Evolutionary conservation across 2,113 vertebrate species (phyloP).

Genomic region (Chaetodon trifascialis): DNA sequence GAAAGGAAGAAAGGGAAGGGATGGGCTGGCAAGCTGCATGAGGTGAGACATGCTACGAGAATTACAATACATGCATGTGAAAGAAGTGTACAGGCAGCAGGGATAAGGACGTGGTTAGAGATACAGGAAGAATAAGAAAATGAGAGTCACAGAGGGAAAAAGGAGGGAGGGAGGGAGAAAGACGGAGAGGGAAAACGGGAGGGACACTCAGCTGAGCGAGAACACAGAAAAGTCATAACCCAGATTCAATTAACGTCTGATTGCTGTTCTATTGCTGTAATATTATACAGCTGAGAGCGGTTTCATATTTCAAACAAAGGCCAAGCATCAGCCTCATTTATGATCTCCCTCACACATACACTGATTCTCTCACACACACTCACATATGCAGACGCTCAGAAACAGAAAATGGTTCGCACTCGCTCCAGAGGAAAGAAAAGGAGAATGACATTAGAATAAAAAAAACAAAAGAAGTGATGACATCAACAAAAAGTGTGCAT

Average conservation of each 20-base stretch:
- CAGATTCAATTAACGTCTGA: slow-evolving; percentile 81
- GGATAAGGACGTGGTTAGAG: slow-evolving; percentile 37
- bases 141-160: slow-evolving; percentile 35
- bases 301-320: slow-evolving; percentile 82
- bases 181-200: slow-evolving; percentile 44
- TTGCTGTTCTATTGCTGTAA: slow-evolving; percentile 80
- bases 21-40: background rate
- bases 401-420: slow-evolving; percentile 7
- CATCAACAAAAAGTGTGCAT: slow-evolving; percentile 20
- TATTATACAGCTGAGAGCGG: slow-evolving; percentile 78
- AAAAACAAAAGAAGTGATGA: slow-evolving; percentile 37
- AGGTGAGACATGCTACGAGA: slow-evolving; percentile 5
- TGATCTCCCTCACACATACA: slow-evolving; percentile 48
- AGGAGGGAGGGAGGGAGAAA: background rate
- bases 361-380: slow-evolving; percentile 15
- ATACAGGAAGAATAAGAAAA: slow-evolving; percentile 29
- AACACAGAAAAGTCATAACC: slow-evolving; percentile 81
- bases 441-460: slow-evolving; percentile 19
- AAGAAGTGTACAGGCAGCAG: slow-evolving; percentile 13
- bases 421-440: slow-evolving; percentile 11
- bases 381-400: slow-evolving; percentile 11
- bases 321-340: slow-evolving; percentile 73
- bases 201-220: slow-evolving; percentile 70
- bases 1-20: background rate
- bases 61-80: background rate